Percentiles rank a stretch among this genome's conserved stretches.
These are phyloP conservation scores for Scatophagus argus DNA, from an alignment of 2,113 vertebrate species.

Conservation along the genomic window DNA sequence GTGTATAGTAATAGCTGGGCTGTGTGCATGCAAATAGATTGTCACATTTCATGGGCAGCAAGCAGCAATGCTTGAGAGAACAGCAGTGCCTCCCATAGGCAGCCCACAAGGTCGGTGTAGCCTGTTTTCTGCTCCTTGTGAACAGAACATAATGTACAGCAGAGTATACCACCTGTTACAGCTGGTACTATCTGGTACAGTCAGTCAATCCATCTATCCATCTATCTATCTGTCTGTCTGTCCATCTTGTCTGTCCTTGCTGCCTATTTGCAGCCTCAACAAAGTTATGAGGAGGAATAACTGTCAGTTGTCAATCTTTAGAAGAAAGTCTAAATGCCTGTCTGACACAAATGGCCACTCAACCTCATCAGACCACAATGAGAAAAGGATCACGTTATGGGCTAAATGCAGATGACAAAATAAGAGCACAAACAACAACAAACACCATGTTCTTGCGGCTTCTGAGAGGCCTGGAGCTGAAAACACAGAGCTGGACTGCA, in stretches of 20 bases:
- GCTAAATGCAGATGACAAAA: slow-evolving; percentile 7
- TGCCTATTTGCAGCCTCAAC: background rate
- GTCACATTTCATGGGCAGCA: slow-evolving; percentile 27
- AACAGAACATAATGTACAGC: slow-evolving; percentile 45
- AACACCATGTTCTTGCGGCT: slow-evolving; percentile 11
- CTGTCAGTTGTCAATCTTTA: background rate
- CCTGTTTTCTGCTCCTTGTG: background rate
- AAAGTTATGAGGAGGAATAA: background rate
- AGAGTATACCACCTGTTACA: no score
- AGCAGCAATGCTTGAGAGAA: slow-evolving; percentile 35
- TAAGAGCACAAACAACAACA: slow-evolving; percentile 8
- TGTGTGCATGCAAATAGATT: slow-evolving; percentile 17
- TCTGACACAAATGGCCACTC: background rate
- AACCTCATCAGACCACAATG: slow-evolving; percentile 19
- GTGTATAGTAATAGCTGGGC: background rate
- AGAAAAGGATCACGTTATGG: slow-evolving; percentile 16
- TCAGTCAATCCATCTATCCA: background rate
- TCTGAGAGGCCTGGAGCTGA: background rate
- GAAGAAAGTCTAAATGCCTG: background rate
- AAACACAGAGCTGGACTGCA: slow-evolving; percentile 12
- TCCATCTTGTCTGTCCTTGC: background rate
- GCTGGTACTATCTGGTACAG: no score
- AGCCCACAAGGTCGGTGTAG: background rate
- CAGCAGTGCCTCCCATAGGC: slow-evolving; percentile 60
- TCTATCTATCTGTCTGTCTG: background rate